Evolutionary conservation across 2,113 vertebrate genomes (phyloP).

Genomic region (Meriones unguiculatus): DNA sequence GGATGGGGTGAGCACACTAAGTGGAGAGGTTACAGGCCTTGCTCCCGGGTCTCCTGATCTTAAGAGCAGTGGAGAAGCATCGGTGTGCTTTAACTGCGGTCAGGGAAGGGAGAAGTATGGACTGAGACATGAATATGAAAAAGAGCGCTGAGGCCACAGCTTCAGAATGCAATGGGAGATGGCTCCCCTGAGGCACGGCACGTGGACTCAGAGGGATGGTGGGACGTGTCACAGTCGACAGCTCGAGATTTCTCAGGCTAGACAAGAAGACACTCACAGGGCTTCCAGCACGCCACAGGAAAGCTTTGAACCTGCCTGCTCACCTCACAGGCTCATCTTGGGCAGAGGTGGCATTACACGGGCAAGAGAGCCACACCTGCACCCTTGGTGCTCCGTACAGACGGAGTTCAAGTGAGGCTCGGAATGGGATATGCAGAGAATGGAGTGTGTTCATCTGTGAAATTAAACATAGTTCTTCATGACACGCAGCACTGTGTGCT

Average conservation of each 20-base stretch:
- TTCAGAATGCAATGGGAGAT: background rate
- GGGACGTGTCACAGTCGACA: fast-evolving
- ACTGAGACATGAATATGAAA: background rate
- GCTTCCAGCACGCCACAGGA: background rate
- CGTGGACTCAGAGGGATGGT: background rate
- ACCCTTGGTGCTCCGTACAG: constrained; percentile 82
- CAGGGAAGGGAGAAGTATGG: background rate
- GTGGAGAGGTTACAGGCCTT: fast-evolving
- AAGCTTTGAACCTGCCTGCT: background rate
- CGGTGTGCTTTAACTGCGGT: background rate
- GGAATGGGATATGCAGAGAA: constrained; percentile 81
- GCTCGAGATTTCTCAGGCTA: background rate
- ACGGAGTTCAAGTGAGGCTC: constrained; percentile 78
- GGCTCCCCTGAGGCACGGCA: background rate
- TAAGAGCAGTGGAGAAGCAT: background rate
- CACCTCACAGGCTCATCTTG: constrained; percentile 48
- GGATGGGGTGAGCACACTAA: background rate
- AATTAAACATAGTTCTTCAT: constrained; percentile 89
- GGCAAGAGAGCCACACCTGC: constrained; percentile 66
- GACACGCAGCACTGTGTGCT: constrained; percentile 81
- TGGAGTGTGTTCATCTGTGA: constrained; percentile 90
- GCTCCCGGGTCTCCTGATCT: background rate
- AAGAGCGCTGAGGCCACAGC: background rate
- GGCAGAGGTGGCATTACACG: background rate
- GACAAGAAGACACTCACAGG: fast-evolving